Percentiles rank a stretch among this genome's conserved stretches.
Evolutionary conservation across 2,888 invertebrate species (phyloP).

Genomic region (Aspidiotus destructor): DNA sequence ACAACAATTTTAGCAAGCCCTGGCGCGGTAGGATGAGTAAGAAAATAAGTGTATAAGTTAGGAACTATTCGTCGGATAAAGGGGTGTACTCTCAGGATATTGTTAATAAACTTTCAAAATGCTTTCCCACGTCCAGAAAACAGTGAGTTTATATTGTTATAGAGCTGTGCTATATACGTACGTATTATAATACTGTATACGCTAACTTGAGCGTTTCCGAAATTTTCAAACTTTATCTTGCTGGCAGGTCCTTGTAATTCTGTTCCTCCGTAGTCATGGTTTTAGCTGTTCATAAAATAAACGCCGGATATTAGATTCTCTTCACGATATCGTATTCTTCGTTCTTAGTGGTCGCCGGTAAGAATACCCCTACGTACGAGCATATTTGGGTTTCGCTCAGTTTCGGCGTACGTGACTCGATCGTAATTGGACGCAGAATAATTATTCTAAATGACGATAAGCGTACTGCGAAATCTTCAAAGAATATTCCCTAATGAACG

Average conservation of each 20-base stretch:
- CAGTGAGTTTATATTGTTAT: conserved; percentile 26
- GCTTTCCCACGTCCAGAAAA: conserved; percentile 31
- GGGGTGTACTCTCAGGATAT: conserved; percentile 26
- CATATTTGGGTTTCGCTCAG: neutral
- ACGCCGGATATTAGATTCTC: conserved; percentile 21
- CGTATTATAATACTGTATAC: neutral
- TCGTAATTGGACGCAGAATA: neutral
- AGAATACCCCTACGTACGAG: neutral
- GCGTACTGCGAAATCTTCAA: no score
- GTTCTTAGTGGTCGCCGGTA: conserved; percentile 8
- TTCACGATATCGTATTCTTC: conserved; percentile 8
- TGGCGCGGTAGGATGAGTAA: conserved; percentile 8
- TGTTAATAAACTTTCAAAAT: conserved; percentile 32
- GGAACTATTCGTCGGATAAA: conserved; percentile 19
- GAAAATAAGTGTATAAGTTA: conserved; percentile 27
- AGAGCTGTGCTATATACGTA: conserved; percentile 4
- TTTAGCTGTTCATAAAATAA: conserved; percentile 24
- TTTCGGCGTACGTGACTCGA: no score
- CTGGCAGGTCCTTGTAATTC: conserved; percentile 13
- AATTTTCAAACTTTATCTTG: conserved; percentile 30
- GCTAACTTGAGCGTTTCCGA: conserved; percentile 27
- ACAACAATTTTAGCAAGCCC: conserved; percentile 3
- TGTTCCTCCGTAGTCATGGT: conserved; percentile 19
- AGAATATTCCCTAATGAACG: no score
- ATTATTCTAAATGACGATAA: neutral